phyloP scores from a whole-genome alignment of 2,888 invertebrate species.

The Torymus auratus region DNA sequence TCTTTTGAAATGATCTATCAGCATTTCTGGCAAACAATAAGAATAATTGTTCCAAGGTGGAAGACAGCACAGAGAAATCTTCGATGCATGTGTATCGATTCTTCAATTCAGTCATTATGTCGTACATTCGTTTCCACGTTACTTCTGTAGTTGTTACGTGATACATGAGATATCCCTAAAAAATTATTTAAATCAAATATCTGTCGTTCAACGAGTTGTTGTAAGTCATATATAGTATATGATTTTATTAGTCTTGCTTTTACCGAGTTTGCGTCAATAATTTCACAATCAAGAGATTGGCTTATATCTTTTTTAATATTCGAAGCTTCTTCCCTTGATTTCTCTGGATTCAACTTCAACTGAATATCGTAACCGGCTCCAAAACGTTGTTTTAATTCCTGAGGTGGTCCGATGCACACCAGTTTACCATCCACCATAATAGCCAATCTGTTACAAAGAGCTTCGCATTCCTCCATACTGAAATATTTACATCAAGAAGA shows the following conservation, averaged over 20 bases:
- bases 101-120: constrained; percentile 68
- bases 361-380: constrained; percentile 84
- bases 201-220: too few relatives aligned
- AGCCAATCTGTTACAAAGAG: constrained; percentile 85
- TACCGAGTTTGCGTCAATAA: constrained; percentile 86
- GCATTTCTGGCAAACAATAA: constrained; percentile 71
- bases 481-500: not conserved
- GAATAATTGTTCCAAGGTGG: constrained; percentile 73
- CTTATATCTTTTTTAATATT: constrained; percentile 78
- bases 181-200: constrained; percentile 17
- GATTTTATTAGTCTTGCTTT: constrained; percentile 57
- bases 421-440: constrained; percentile 85
- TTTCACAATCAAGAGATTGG: constrained; percentile 79
- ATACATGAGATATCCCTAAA: constrained; percentile 70
- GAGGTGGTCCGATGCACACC: constrained; percentile 85
- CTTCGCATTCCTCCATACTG: constrained; percentile 94
- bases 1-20: constrained; percentile 38
- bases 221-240: too few relatives aligned
- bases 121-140: constrained; percentile 72
- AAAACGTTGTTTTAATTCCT: constrained; percentile 84
- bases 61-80: constrained; percentile 72
- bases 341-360: constrained; percentile 75
- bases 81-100: constrained; percentile 67
- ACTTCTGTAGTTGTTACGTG: constrained; percentile 66
- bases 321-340: constrained; percentile 68